phyloP scores from a whole-genome alignment of 2,113 vertebrate genomes.

The Nothobranchius furzeri region DNA sequence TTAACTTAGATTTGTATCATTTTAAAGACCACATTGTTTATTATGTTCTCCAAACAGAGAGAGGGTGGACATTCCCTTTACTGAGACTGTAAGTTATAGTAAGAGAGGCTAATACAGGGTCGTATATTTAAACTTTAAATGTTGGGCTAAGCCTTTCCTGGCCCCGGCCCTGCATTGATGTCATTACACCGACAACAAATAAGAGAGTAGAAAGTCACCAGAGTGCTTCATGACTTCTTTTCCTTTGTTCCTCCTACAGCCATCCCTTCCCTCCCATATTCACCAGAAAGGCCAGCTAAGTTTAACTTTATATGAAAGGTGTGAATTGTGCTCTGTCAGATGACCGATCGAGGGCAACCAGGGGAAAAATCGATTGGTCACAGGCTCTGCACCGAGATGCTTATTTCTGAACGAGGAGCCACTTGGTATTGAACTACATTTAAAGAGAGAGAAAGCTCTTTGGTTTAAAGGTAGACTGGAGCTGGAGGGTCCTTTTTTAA shows the following conservation, averaged over 20 bases:
- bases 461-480: constrained; percentile 13
- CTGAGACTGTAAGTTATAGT: background rate
- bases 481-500: constrained; percentile 4
- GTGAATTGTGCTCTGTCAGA: constrained; percentile 42
- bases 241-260: background rate
- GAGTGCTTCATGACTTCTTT: background rate
- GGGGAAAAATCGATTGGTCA: constrained; percentile 56
- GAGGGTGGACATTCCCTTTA: too few species aligned
- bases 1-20: too few species aligned
- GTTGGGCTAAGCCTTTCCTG: background rate
- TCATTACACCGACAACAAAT: constrained; percentile 3
- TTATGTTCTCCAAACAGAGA: too few species aligned
- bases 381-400: constrained; percentile 36
- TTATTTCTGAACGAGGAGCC: constrained; percentile 22
- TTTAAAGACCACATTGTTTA: too few species aligned
- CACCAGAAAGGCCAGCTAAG: constrained; percentile 12
- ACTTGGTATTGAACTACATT: constrained; percentile 48
- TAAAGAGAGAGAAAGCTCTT: background rate
- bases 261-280: constrained; percentile 20
- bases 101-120: background rate
- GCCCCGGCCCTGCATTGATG: background rate
- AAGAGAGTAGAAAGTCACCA: constrained; percentile 5
- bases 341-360: constrained; percentile 43
- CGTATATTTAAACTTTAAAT: background rate
- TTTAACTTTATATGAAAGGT: constrained; percentile 49